phyloP scores from a whole-genome alignment of 2,113 vertebrate genomes.

The Heterotis niloticus region DNA sequence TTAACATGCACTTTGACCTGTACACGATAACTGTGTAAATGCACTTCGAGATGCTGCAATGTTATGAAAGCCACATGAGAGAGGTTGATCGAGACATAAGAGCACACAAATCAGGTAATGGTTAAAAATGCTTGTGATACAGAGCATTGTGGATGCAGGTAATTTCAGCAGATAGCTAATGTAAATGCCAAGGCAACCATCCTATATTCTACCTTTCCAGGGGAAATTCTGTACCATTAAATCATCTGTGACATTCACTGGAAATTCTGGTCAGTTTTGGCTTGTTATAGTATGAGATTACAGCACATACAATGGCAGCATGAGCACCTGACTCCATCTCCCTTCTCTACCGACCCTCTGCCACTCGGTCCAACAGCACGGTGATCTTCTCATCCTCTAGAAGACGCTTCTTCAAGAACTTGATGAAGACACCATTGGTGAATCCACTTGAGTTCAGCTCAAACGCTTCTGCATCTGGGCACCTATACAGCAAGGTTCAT shows the following conservation, averaged over 20 bases:
- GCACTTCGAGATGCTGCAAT: too few relatives aligned
- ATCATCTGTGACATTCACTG: too few relatives aligned
- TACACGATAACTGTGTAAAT: not conserved
- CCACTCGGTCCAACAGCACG: constrained; percentile 87
- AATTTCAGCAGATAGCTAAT: too few relatives aligned
- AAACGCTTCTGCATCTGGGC: constrained; percentile 95
- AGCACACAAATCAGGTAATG: too few relatives aligned
- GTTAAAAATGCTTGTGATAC: too few relatives aligned
- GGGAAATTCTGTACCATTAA: too few relatives aligned
- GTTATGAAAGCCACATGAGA: not conserved
- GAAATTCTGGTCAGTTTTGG: too few relatives aligned
- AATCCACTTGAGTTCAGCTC: constrained; percentile 86
- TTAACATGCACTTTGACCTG: not conserved
- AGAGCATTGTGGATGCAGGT: too few relatives aligned
- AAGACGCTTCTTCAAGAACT: constrained; percentile 87
- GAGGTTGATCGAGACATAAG: not conserved
- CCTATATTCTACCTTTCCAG: too few relatives aligned
- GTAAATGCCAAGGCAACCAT: too few relatives aligned
- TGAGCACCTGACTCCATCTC: not conserved
- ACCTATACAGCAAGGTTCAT: constrained; percentile 58
- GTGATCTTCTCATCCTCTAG: constrained; percentile 94
- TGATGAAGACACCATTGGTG: constrained; percentile 92
- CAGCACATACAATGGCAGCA: too few relatives aligned
- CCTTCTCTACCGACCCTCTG: constrained; percentile 73
- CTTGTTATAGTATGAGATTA: too few relatives aligned